phyloP scores from a whole-genome alignment of 1,140 invertebrate species.

The Formica selysi region DNA sequence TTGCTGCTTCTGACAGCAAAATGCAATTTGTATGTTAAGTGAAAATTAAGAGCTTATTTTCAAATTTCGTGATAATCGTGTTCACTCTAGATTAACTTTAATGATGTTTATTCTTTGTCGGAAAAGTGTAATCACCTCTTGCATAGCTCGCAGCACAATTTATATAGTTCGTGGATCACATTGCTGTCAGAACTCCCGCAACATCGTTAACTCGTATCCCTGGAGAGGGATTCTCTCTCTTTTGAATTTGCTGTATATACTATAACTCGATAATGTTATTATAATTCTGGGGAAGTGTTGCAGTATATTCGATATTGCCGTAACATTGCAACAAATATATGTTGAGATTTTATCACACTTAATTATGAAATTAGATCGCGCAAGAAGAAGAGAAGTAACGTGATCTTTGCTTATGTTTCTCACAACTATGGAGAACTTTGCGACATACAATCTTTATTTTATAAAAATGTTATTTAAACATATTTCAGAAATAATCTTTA shows the following conservation, averaged over 20 bases:
- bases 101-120: conserved; percentile 26
- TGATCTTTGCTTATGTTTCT: background rate
- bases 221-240: conserved; percentile 20
- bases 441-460: background rate
- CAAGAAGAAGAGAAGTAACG: background rate
- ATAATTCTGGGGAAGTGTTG: conserved; percentile 20
- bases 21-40: background rate
- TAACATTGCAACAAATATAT: conserved; percentile 2
- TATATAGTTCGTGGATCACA: conserved; percentile 38
- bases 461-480: background rate
- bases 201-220: conserved; percentile 40
- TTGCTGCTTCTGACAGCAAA: background rate
- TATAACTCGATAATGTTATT: conserved; percentile 35
- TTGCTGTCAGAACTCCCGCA: conserved; percentile 44
- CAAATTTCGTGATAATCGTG: background rate
- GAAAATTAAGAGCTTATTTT: conserved; percentile 15
- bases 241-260: conserved; percentile 11
- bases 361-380: conserved; percentile 14
- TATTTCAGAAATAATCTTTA: background rate
- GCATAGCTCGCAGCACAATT: conserved; percentile 27
- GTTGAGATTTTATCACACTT: conserved; percentile 4
- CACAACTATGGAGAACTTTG: background rate
- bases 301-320: conserved; percentile 24
- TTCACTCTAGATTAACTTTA: conserved; percentile 31
- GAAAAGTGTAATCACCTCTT: conserved; percentile 35